Evolutionary conservation across 2,888 invertebrate genomes (phyloP).

Genomic region (Drosophila histrio): DNA sequence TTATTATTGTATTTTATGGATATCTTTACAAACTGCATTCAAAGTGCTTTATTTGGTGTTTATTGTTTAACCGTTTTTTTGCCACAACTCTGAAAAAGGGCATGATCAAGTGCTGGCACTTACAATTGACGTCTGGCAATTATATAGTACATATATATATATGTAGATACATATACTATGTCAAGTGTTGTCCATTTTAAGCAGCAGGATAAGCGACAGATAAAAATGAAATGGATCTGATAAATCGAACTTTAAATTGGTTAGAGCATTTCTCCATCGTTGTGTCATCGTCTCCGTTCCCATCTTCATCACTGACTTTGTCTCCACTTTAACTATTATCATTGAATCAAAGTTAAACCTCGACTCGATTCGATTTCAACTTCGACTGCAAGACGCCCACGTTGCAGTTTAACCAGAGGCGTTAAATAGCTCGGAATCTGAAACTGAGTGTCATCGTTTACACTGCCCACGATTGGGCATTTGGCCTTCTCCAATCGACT

Average conservation of each 20-base stretch:
- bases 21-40: slow-evolving; percentile 55
- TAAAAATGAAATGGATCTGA: not conserved
- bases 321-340: slow-evolving; percentile 20
- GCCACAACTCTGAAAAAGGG: slow-evolving; percentile 62
- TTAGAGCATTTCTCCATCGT: slow-evolving; percentile 23
- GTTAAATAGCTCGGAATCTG: slow-evolving; percentile 56
- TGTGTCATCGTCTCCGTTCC: not conserved
- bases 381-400: slow-evolving; percentile 53
- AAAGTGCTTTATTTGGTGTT: slow-evolving; percentile 74
- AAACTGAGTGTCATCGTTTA: not conserved
- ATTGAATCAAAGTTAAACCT: slow-evolving; percentile 1
- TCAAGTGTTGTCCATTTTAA: slow-evolving; percentile 3
- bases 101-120: slow-evolving; percentile 31
- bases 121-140: slow-evolving; percentile 2
- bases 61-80: slow-evolving; percentile 65
- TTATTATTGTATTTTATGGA: slow-evolving; percentile 52
- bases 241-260: not conserved
- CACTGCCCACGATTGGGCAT: slow-evolving; percentile 15
- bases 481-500: slow-evolving; percentile 11
- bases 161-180: too few relatives aligned
- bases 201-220: not conserved
- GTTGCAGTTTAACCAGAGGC: slow-evolving; percentile 54
- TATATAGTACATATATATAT: not conserved
- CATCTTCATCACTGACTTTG: not conserved
- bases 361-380: too few relatives aligned